These are phyloP conservation scores for Enoplosus armatus DNA, from an alignment of 2,797 vertebrate species.

Conservation along the genomic window DNA sequence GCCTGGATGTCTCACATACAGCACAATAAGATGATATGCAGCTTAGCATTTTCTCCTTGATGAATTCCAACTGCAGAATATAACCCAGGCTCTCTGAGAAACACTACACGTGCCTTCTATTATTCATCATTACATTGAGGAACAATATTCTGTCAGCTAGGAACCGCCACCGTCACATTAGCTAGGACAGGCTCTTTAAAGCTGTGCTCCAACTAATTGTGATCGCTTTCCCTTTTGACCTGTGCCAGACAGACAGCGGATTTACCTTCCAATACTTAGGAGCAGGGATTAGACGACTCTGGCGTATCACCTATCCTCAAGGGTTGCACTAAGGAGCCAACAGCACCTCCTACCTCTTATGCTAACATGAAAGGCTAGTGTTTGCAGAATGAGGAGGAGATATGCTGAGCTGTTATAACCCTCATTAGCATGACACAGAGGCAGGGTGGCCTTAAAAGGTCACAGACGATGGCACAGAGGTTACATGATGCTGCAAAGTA, in stretches of 20 bases:
- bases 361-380: conserved; percentile 56
- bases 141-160: conserved; percentile 56
- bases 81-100: conserved; percentile 40
- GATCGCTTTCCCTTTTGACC: conserved; percentile 79
- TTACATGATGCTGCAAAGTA: conserved; percentile 20
- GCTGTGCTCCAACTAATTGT: conserved; percentile 68
- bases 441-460: conserved; percentile 27
- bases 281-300: conserved; percentile 74
- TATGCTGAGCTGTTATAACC: conserved; percentile 55
- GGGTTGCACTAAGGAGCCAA: conserved; percentile 61
- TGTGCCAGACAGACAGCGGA: conserved; percentile 72
- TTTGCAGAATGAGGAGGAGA: conserved; percentile 51
- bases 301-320: conserved; percentile 73
- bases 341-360: conserved; percentile 68
- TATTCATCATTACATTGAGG: conserved; percentile 55
- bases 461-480: conserved; percentile 17
- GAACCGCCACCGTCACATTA: conserved; percentile 51
- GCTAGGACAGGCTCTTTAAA: conserved; percentile 65
- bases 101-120: conserved; percentile 32
- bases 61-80: conserved; percentile 40
- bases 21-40: conserved; percentile 44
- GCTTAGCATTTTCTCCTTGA: conserved; percentile 34
- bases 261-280: conserved; percentile 75
- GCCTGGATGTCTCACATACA: conserved; percentile 29
- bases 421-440: conserved; percentile 50